Conservation (phyloP, 2,797 vertebrate species). For the Selene dorsalis region DNA sequence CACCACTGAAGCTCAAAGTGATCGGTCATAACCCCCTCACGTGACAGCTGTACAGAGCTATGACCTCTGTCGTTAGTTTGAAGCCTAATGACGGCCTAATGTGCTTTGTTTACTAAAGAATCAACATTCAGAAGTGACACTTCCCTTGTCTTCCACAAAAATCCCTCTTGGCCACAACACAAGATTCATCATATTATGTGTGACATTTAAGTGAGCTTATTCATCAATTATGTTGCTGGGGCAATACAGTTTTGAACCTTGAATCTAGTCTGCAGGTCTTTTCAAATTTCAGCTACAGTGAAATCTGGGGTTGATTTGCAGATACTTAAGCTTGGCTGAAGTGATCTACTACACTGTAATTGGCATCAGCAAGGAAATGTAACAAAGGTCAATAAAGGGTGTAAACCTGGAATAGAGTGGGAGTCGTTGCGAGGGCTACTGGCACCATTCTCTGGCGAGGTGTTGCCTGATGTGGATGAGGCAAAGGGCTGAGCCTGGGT, state of each 20-base stretch:
- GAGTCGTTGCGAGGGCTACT: constrained; percentile 78
- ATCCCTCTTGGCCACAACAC: constrained; percentile 27
- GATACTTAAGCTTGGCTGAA: constrained; percentile 25
- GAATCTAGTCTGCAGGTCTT: constrained; percentile 10
- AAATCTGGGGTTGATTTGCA: constrained; percentile 7
- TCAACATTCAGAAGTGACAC: constrained; percentile 42
- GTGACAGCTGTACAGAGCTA: constrained; percentile 45
- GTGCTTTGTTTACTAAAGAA: constrained; percentile 39
- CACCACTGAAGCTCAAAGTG: constrained; percentile 42
- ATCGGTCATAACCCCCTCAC: constrained; percentile 43
- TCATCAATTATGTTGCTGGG: background rate
- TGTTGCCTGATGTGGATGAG: constrained; percentile 78
- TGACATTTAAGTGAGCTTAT: background rate
- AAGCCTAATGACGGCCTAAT: constrained; percentile 27
- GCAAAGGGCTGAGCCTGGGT: constrained; percentile 68
- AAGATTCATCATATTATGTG: constrained; percentile 43
- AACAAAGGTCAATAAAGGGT: constrained; percentile 54
- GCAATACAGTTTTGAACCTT: background rate
- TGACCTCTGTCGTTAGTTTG: constrained; percentile 55
- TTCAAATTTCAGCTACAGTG: constrained; percentile 17
- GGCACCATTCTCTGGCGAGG: constrained; percentile 81
- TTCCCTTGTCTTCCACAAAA: constrained; percentile 30
- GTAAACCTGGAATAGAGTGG: constrained; percentile 77
- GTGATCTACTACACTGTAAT: constrained; percentile 32
- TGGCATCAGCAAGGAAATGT: constrained; percentile 45